phyloP scores from a whole-genome alignment of 2,113 vertebrate species.

The Onychostoma macrolepis region DNA sequence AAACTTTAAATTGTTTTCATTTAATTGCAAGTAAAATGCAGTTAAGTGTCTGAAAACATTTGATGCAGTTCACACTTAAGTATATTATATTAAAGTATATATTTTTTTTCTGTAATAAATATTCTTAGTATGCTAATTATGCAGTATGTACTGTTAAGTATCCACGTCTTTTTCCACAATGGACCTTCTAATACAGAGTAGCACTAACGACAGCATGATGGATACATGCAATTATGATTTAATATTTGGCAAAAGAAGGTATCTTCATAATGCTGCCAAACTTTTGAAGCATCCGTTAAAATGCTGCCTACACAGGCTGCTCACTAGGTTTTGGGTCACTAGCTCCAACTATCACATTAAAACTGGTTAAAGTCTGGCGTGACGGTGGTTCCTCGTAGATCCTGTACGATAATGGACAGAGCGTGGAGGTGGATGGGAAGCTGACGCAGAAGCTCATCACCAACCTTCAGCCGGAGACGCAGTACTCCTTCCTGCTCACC shows the following conservation, averaged over 20 bases:
- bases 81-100: neutral
- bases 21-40: neutral
- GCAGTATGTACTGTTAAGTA: too few species aligned
- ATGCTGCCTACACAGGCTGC: neutral
- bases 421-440: conserved; percentile 95
- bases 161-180: neutral
- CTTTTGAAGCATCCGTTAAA: neutral
- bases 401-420: conserved; percentile 97
- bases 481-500: conserved; percentile 95
- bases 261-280: neutral
- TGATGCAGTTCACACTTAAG: neutral
- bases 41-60: neutral
- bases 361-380: neutral
- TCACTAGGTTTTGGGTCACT: neutral
- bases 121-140: neutral
- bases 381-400: conserved; percentile 76
- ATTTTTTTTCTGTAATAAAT: neutral
- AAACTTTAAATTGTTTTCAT: neutral
- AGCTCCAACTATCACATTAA: neutral
- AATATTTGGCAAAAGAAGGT: neutral
- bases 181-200: neutral
- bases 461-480: conserved; percentile 94
- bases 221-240: neutral
- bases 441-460: conserved; percentile 95
- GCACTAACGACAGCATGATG: neutral